phyloP scores from a whole-genome alignment of 2,888 invertebrate species.

The Platycheirus rosarum region DNA sequence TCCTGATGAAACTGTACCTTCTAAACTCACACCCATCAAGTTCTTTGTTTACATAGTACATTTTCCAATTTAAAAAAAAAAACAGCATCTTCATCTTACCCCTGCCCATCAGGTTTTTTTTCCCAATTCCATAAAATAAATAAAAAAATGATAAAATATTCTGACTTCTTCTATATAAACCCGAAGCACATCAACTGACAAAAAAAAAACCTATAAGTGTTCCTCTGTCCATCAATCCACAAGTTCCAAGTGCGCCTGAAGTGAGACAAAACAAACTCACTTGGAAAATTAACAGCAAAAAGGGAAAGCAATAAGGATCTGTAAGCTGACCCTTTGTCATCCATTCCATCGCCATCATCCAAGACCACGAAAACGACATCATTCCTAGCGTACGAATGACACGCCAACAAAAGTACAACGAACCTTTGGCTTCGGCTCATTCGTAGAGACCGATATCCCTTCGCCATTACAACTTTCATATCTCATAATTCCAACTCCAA shows the following conservation, averaged over 20 bases:
- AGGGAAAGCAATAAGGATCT: conserved; percentile 49
- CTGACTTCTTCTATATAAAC: conserved; percentile 22
- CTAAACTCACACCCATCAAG: too few relatives aligned
- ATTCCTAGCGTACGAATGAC: conserved; percentile 69
- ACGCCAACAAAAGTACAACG: conserved; percentile 68
- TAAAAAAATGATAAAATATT: conserved; percentile 6
- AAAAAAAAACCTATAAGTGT: conserved; percentile 22
- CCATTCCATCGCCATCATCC: conserved; percentile 13
- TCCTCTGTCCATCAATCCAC: conserved; percentile 46
- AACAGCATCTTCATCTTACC: conserved; percentile 20
- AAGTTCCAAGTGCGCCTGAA: conserved; percentile 67
- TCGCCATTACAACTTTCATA: conserved; percentile 43
- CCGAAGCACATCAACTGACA: conserved; percentile 22
- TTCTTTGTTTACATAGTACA: too few relatives aligned
- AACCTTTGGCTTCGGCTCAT: conserved; percentile 8
- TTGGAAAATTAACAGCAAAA: conserved; percentile 37
- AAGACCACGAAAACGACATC: conserved; percentile 47
- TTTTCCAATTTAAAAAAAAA: too few relatives aligned
- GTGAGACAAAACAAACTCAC: conserved; percentile 57
- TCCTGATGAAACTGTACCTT: too few relatives aligned
- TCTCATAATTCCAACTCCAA: conserved; percentile 69
- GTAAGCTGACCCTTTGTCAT: conserved; percentile 63
- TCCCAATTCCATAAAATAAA: conserved; percentile 31
- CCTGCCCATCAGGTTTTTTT: neutral
- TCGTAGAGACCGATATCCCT: conserved; percentile 5